Base-by-base conservation (phyloP, 2,888 invertebrate genomes). In the Rosalia funebris region DNA sequence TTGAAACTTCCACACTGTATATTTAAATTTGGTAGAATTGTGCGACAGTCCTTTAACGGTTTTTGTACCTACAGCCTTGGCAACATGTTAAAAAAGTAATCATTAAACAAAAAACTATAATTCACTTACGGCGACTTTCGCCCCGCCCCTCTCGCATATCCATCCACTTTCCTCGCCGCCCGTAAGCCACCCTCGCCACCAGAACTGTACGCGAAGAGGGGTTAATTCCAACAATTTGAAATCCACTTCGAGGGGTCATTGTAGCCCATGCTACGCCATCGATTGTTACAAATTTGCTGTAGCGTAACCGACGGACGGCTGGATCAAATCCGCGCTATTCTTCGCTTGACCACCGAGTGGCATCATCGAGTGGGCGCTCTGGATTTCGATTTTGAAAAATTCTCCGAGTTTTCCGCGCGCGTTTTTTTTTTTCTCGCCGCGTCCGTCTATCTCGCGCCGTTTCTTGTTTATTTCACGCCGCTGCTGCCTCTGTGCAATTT, bases 271-370 rank as follows among this genome's bases (percentile, higher is more conserved):
- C 55, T 60, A 62, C 65, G 62, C 59, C 68, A 70, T 70, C 68
- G 71, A 71, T 71, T 71, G 68, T 69, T 66, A 64, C 65, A 62
- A 59, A 65, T 64, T 67, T 56, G 50, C 59, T 63, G 65, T 59
- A 67, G 53, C 70, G 68, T 65, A 67, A 68, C 65, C 57, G 60
- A n/a, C n/a, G n/a, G 59, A 46, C 12, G 34, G 45, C 45, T 57
- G 16, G 39, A 52, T 56, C 55, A 46, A 37, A 46, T 45, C 39
- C 32, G 34, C 32, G 45, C 44, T 52, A 55, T 60, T 60, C 60
- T 60, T 56, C 44, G 60, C 55, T 56, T 60, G 60, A 60, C 60
- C 60, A 60, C 56, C 48, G 46, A 31, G 20, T 11, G 20, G 37
- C 17, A 25, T 34, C 32, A 12, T 32, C 44, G 16, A 32, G 54